Percentiles rank a stretch among this genome's conserved stretches.
phyloP scores from a whole-genome alignment of 1,140 invertebrate genomes.

The Heliconius hermathena region DNA sequence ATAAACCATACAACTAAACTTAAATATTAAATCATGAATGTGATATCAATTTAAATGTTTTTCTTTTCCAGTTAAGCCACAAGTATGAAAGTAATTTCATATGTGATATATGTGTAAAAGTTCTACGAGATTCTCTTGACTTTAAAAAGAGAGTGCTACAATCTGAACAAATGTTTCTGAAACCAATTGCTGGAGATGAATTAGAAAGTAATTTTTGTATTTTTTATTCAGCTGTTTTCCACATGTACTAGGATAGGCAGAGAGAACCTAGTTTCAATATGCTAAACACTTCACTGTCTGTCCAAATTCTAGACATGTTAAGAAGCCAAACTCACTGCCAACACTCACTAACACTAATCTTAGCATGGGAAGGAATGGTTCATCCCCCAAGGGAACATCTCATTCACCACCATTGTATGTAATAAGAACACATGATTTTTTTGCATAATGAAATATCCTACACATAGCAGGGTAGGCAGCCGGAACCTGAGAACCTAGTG shows the following conservation, averaged over 20 bases:
- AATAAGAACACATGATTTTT: too few relatives aligned
- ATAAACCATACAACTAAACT: background rate
- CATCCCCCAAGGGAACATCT: too few relatives aligned
- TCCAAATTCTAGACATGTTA: too few relatives aligned
- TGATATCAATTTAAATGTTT: background rate
- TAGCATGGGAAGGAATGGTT: too few relatives aligned
- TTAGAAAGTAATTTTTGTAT: slow-evolving; percentile 11
- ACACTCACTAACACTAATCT: too few relatives aligned
- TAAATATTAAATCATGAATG: slow-evolving; percentile 2
- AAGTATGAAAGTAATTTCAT: slow-evolving; percentile 30
- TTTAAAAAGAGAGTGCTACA: slow-evolving; percentile 39
- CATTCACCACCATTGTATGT: too few relatives aligned
- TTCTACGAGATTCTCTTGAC: slow-evolving; percentile 30
- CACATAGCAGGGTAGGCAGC: too few relatives aligned
- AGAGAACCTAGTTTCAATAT: background rate
- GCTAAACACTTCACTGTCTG: too few relatives aligned
- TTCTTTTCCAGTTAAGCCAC: slow-evolving; percentile 5
- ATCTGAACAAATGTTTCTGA: slow-evolving; percentile 35
- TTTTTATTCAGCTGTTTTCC: background rate
- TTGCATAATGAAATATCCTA: background rate
- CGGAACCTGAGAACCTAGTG: too few relatives aligned
- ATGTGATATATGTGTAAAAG: slow-evolving; percentile 39
- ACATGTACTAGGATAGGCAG: background rate
- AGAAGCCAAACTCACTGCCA: too few relatives aligned
- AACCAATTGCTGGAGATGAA: slow-evolving; percentile 22